Evolutionary conservation across 2,888 invertebrate species (phyloP).

Genomic region (Timema cristinae): DNA sequence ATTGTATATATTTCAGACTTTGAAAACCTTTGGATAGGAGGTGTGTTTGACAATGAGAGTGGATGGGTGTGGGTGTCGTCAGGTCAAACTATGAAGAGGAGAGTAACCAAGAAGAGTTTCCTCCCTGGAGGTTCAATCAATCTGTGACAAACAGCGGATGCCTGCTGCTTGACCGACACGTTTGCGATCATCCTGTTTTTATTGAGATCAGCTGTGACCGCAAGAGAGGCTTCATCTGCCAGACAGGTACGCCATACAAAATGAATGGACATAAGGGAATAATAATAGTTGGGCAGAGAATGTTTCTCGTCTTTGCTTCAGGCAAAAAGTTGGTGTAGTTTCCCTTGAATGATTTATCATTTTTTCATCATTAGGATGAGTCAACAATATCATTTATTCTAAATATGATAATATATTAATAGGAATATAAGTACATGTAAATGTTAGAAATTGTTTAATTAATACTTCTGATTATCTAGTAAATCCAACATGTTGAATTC

Average conservation of each 20-base stretch:
- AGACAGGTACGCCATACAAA: not conserved
- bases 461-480: no score
- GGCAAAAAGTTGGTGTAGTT: no score
- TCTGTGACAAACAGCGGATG: not conserved
- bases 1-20: not conserved
- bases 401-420: no score
- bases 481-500: no score
- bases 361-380: no score
- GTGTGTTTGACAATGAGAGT: not conserved
- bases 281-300: no score
- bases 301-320: no score
- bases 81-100: not conserved
- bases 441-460: no score
- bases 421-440: no score
- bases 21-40: not conserved
- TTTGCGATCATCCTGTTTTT: not conserved
- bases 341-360: no score
- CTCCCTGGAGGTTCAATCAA: slow-evolving; percentile 1
- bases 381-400: no score
- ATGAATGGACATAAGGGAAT: no score
- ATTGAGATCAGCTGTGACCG: not conserved
- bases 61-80: slow-evolving; percentile 2
- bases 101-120: not conserved
- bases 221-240: not conserved
- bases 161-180: not conserved